These are phyloP conservation scores for Etia nguti DNA, from an alignment of 2,113 vertebrate genomes.

Conservation along the genomic window DNA sequence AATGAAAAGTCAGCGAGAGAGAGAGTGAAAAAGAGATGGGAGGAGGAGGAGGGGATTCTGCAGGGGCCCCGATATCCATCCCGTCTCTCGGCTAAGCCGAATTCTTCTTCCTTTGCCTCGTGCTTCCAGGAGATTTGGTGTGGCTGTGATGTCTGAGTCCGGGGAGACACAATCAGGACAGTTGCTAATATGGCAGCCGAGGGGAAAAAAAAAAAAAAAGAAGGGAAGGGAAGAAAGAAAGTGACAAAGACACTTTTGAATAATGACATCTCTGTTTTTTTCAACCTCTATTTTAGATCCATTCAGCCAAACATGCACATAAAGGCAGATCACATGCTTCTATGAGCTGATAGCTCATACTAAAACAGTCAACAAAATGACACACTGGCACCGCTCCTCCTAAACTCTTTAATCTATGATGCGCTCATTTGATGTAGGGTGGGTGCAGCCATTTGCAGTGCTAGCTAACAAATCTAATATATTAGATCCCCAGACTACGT, in stretches of 20 bases:
- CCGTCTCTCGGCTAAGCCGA: conserved; percentile 40
- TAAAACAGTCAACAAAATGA: not conserved
- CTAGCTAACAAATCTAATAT: conserved; percentile 13
- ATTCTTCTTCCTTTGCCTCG: conserved; percentile 50
- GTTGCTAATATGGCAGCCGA: not conserved
- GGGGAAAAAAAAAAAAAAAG: not conserved
- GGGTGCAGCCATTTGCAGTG: not conserved
- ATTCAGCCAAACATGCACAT: not conserved
- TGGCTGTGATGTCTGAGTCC: conserved; percentile 42
- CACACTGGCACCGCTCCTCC: not conserved
- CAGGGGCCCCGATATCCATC: conserved; percentile 38
- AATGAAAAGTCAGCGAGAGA: conserved; percentile 59
- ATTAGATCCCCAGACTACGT: conserved; percentile 17
- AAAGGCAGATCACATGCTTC: conserved; percentile 9
- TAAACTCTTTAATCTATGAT: conserved; percentile 21
- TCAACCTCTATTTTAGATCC: not conserved
- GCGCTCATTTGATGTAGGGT: not conserved
- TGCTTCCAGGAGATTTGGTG: conserved; percentile 55
- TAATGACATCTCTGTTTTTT: conserved; percentile 6
- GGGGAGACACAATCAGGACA: conserved; percentile 48
- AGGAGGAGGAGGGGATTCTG: conserved; percentile 12
- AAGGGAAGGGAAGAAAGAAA: not conserved
- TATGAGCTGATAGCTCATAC: not conserved
- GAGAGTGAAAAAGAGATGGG: not conserved
- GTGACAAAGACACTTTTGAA: not conserved